Conservation (phyloP, 2,113 vertebrate genomes). For the Pseudopipra pipra region DNA sequence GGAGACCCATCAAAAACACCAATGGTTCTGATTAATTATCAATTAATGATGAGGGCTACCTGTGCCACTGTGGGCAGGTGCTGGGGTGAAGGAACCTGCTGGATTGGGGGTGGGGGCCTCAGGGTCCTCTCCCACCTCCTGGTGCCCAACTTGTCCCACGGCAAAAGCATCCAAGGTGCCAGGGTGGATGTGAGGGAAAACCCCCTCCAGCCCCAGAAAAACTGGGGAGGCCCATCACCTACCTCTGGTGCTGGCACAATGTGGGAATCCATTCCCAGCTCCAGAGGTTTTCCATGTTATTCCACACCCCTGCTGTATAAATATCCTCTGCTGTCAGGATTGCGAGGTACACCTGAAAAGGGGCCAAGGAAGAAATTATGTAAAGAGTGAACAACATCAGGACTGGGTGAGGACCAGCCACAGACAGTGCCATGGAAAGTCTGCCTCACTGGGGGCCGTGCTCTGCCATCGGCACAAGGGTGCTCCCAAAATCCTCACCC, state of each 20-base stretch:
- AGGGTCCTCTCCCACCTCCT: background rate
- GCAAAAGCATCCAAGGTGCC: background rate
- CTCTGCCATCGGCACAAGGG: background rate
- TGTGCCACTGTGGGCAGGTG: fast-evolving
- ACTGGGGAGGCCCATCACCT: background rate
- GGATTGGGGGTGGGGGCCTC: fast-evolving
- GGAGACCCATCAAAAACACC: background rate
- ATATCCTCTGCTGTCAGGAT: background rate
- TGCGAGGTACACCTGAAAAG: background rate
- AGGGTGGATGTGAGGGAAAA: fast-evolving
- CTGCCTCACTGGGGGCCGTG: background rate
- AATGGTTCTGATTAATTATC: background rate
- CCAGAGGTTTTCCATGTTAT: background rate
- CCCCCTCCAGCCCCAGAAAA: background rate
- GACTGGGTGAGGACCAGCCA: background rate
- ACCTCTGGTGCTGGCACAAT: background rate
- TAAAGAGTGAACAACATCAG: slow-evolving; percentile 8
- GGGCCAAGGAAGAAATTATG: slow-evolving; percentile 54
- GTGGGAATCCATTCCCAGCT: background rate
- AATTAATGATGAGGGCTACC: background rate
- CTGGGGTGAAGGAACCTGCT: background rate
- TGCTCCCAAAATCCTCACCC: background rate
- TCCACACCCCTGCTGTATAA: background rate
- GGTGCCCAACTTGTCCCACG: fast-evolving
- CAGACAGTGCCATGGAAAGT: background rate